Evolutionary conservation across 2,113 vertebrate species (phyloP).

Genomic region (Callipepla squamata): DNA sequence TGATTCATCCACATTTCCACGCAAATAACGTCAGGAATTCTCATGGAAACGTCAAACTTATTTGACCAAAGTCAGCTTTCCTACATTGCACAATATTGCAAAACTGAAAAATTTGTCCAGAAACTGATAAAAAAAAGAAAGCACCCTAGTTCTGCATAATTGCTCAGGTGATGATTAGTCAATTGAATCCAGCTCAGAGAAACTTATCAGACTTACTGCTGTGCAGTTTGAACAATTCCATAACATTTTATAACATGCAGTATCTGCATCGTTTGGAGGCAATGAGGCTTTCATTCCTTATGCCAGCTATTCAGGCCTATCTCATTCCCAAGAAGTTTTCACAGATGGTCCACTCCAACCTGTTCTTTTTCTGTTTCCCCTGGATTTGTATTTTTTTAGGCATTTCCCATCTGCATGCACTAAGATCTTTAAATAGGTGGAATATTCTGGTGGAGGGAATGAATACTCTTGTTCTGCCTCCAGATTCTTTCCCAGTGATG

Average conservation of each 20-base stretch:
- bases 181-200: neutral
- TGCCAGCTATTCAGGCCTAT: slow-evolving; percentile 39
- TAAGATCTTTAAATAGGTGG: slow-evolving; percentile 54
- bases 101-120: neutral
- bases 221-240: neutral
- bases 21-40: slow-evolving; percentile 51
- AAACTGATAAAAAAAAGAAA: neutral
- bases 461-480: slow-evolving; percentile 37
- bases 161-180: neutral
- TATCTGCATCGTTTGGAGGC: slow-evolving; percentile 65
- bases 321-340: slow-evolving; percentile 41
- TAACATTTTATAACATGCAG: slow-evolving; percentile 27
- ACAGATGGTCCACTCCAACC: slow-evolving; percentile 55
- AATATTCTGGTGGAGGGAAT: slow-evolving; percentile 45
- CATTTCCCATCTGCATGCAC: slow-evolving; percentile 43
- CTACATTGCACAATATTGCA: neutral
- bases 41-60: slow-evolving; percentile 11
- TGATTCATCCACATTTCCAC: neutral
- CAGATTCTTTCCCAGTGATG: slow-evolving; percentile 51
- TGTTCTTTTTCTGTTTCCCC: slow-evolving; percentile 43
- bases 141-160: neutral
- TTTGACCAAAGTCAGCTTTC: neutral
- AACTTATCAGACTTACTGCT: neutral
- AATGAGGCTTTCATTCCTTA: slow-evolving; percentile 50
- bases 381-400: slow-evolving; percentile 23